These are phyloP conservation scores for Drosophila phalerata DNA, from an alignment of 2,888 invertebrate genomes.

Conservation along the genomic window DNA sequence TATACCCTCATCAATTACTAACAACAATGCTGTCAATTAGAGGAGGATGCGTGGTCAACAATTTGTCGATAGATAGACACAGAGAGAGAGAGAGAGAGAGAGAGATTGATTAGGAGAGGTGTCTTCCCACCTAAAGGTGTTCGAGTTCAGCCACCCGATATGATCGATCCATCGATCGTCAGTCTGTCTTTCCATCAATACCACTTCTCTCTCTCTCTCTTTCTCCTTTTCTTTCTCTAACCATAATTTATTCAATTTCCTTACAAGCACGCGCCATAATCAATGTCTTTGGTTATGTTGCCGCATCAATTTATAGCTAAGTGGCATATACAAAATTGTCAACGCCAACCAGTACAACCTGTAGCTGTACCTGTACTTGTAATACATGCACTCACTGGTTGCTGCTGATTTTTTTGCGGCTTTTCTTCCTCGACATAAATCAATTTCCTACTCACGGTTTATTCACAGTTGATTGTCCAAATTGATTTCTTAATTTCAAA, in stretches of 20 bases:
- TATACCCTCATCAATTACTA: conserved; percentile 32
- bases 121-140: conserved; percentile 7
- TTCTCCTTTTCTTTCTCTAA: background rate
- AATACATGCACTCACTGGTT: background rate
- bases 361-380: conserved; percentile 26
- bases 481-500: conserved; percentile 47
- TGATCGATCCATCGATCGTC: conserved; percentile 16
- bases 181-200: background rate
- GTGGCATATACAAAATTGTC: conserved; percentile 56
- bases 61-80: background rate
- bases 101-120: background rate
- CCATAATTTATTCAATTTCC: conserved; percentile 71
- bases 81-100: conserved; percentile 1
- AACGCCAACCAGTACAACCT: conserved; percentile 65
- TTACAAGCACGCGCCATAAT: conserved; percentile 71
- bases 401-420: background rate
- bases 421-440: conserved; percentile 17
- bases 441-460: conserved; percentile 46
- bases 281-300: conserved; percentile 47
- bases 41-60: conserved; percentile 11
- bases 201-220: background rate
- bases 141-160: conserved; percentile 29
- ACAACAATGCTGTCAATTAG: conserved; percentile 27
- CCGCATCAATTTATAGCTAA: conserved; percentile 63
- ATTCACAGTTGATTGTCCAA: conserved; percentile 39